Conservation (phyloP, 2,113 vertebrate species). For the Brachyhypopomus gauderio region DNA sequence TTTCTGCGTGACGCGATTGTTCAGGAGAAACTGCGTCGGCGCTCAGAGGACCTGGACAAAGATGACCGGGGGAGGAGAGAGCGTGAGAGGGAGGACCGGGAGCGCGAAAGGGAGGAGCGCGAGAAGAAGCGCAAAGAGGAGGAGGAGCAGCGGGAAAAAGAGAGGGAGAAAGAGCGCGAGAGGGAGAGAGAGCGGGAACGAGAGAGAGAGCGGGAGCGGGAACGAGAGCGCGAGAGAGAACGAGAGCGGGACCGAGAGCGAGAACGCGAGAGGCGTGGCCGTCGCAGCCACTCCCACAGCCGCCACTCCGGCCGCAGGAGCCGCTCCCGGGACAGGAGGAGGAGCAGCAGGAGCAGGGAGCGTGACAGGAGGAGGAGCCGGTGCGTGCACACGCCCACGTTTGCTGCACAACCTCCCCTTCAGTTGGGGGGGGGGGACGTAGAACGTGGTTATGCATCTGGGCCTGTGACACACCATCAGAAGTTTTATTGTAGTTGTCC, state of each 20-base stretch:
- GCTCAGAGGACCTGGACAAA: conserved; percentile 72
- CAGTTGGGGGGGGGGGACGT: neutral
- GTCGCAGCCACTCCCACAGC: conserved; percentile 90
- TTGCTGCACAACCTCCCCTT: neutral
- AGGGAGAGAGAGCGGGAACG: conserved; percentile 80
- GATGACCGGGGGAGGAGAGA: conserved; percentile 75
- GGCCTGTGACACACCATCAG: no score
- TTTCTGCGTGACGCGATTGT: neutral
- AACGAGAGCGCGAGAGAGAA: conserved; percentile 79
- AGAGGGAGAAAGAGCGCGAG: conserved; percentile 82
- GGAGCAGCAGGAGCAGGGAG: conserved; percentile 93
- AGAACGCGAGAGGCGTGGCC: conserved; percentile 82
- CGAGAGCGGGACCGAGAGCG: conserved; percentile 70
- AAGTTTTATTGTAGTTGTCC: no score
- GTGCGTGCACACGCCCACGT: conserved; percentile 62
- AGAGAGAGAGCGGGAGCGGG: conserved; percentile 79
- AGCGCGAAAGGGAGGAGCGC: conserved; percentile 78
- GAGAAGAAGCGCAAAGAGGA: conserved; percentile 81
- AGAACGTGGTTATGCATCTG: no score
- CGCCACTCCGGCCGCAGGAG: conserved; percentile 92
- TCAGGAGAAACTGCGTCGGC: conserved; percentile 78
- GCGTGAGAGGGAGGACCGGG: conserved; percentile 79
- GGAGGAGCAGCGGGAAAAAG: conserved; percentile 78
- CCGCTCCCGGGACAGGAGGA: conserved; percentile 89
- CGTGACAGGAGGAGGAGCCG: conserved; percentile 89